Conservation (phyloP, 1,140 invertebrate species). For the Ips typographus region DNA sequence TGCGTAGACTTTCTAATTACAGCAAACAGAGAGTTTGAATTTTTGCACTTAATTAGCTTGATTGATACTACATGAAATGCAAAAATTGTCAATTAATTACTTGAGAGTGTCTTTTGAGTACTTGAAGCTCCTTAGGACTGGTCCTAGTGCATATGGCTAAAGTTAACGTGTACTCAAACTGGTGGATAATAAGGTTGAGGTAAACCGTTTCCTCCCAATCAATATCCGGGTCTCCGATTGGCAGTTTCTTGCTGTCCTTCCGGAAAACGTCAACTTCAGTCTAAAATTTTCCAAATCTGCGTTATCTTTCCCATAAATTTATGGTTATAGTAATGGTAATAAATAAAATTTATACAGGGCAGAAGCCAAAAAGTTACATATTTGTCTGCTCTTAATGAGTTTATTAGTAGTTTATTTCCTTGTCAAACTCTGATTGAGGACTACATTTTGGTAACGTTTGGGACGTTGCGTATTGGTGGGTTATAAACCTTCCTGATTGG, state of each 20-base stretch:
- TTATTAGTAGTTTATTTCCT: too few species aligned
- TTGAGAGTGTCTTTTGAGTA: conserved; percentile 89
- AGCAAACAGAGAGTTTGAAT: conserved; percentile 55
- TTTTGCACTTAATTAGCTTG: conserved; percentile 61
- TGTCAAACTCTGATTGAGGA: too few species aligned
- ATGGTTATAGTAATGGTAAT: too few species aligned
- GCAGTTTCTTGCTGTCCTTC: conserved; percentile 94
- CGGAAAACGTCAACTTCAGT: conserved; percentile 95
- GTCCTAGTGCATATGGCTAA: conserved; percentile 97
- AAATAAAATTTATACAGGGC: too few species aligned
- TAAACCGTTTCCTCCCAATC: conserved; percentile 99
- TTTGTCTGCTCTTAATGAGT: too few species aligned
- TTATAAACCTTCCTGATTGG: too few species aligned
- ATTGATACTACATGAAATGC: neutral
- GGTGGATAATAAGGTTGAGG: conserved; percentile 96
- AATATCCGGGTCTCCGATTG: conserved; percentile 91
- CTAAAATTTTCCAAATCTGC: conserved; percentile 53
- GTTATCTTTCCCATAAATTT: too few species aligned
- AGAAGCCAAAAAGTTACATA: too few species aligned
- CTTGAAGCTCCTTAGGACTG: conserved; percentile 94
- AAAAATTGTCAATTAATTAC: conserved; percentile 48
- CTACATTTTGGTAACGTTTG: too few species aligned
- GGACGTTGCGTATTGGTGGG: too few species aligned
- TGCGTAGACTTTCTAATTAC: conserved; percentile 75
- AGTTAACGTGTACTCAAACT: conserved; percentile 97